Percentiles rank a stretch among this genome's conserved stretches.
Conservation (phyloP, 2,113 vertebrate species). For the Bolborhynchus lineola region DNA sequence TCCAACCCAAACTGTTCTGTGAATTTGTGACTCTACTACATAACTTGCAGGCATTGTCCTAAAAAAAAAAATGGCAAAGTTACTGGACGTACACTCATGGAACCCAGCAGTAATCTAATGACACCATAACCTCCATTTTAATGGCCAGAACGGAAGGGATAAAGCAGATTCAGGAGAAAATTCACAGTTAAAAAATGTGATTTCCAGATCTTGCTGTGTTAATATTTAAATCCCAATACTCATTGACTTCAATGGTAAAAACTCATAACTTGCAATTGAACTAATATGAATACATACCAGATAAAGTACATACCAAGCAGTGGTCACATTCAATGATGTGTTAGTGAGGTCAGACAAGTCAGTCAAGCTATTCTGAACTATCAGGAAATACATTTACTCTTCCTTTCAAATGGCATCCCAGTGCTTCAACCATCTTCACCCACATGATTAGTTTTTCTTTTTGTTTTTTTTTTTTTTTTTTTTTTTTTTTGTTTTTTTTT, state of each 20-base stretch:
- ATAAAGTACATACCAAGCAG: not conserved
- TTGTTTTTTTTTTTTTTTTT: no score
- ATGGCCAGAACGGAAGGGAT: not conserved
- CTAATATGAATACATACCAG: not conserved
- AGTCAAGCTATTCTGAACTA: not conserved
- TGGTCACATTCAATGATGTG: not conserved
- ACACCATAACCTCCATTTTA: not conserved
- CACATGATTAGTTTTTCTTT: fast-evolving
- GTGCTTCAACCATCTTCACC: not conserved
- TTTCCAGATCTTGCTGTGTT: not conserved
- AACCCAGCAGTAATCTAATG: not conserved
- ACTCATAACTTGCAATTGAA: not conserved
- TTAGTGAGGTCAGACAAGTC: not conserved
- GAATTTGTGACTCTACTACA: not conserved
- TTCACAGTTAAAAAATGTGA: not conserved
- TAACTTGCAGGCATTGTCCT: not conserved
- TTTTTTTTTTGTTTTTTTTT: not conserved
- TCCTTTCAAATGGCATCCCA: not conserved
- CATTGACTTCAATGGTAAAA: not conserved
- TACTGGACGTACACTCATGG: not conserved
- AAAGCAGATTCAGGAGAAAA: not conserved
- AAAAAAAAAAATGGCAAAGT: not conserved
- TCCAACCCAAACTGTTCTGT: not conserved
- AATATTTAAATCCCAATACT: not conserved
- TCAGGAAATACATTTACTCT: not conserved